phyloP scores from a whole-genome alignment of 2,888 invertebrate species.

The Drosophila rellima region DNA sequence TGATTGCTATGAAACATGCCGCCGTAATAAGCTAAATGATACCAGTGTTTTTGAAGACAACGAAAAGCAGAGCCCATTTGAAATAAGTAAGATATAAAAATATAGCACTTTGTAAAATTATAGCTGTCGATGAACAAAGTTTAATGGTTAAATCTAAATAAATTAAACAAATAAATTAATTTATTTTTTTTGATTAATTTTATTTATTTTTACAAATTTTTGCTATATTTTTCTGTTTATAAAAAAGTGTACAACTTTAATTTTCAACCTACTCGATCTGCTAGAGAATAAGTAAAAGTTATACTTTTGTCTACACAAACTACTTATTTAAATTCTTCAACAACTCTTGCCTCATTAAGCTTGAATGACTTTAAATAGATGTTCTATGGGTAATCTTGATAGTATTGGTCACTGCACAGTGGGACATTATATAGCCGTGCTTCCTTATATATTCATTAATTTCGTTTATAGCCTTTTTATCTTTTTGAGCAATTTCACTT shows the following conservation, averaged over 20 bases:
- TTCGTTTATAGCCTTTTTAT: neutral
- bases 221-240: neutral
- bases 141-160: no score
- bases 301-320: neutral
- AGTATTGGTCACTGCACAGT: neutral
- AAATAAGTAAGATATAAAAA: no score
- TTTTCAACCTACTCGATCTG: neutral
- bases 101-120: no score
- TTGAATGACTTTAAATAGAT: neutral
- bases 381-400: neutral
- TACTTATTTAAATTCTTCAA: neutral
- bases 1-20: neutral
- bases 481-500: neutral
- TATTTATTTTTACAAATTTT: neutral
- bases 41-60: neutral
- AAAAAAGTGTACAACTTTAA: neutral
- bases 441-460: conserved; percentile 2
- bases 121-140: no score
- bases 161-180: no score
- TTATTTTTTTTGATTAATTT: neutral
- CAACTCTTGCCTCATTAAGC: neutral
- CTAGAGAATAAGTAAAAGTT: neutral
- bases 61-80: neutral
- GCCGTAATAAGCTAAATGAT: neutral
- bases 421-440: conserved; percentile 2